phyloP scores from a whole-genome alignment of 30 jellyfish, hydroid and myxozoan genomes.

The Aurelia aurita region DNA sequence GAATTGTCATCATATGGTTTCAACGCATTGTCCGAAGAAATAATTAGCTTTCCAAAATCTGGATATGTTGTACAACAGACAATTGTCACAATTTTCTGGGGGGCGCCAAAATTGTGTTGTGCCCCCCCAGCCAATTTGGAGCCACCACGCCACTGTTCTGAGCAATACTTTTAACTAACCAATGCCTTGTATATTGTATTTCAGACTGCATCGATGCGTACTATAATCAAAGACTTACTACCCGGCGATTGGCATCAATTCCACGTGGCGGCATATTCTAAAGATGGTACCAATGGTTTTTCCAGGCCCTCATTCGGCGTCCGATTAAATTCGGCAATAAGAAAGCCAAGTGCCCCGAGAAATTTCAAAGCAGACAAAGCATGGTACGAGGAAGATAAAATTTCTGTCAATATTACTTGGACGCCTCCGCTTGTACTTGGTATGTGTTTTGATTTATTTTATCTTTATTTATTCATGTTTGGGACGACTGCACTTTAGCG shows the following conservation, averaged over 20 bases:
- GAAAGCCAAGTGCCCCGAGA: conserved; percentile 67
- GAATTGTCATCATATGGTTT: too few species aligned
- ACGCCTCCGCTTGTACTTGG: conserved; percentile 51
- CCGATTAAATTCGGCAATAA: conserved; percentile 20
- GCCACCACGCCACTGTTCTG: too few species aligned
- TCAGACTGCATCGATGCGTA: conserved; percentile 46
- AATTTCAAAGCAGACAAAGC: conserved; percentile 52
- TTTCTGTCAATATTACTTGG: conserved; percentile 63
- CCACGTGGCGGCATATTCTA: conserved; percentile 51
- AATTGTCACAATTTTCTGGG: too few species aligned
- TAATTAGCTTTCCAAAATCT: too few species aligned
- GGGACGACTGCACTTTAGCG: too few species aligned
- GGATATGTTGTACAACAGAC: too few species aligned
- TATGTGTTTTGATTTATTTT: conserved; percentile 10
- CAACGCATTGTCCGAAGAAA: too few species aligned
- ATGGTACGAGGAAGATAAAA: conserved; percentile 30
- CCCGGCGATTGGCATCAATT: conserved; percentile 78
- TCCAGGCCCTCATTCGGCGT: conserved; percentile 30
- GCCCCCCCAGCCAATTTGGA: too few species aligned
- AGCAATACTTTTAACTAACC: too few species aligned
- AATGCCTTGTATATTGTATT: background rate
- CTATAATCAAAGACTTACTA: conserved; percentile 1
- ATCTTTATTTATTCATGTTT: too few species aligned
- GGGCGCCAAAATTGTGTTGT: too few species aligned
- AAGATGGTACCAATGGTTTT: conserved; percentile 65